These are phyloP conservation scores for Antrozous pallidus DNA, from an alignment of 2,797 vertebrate genomes.

Conservation along the genomic window DNA sequence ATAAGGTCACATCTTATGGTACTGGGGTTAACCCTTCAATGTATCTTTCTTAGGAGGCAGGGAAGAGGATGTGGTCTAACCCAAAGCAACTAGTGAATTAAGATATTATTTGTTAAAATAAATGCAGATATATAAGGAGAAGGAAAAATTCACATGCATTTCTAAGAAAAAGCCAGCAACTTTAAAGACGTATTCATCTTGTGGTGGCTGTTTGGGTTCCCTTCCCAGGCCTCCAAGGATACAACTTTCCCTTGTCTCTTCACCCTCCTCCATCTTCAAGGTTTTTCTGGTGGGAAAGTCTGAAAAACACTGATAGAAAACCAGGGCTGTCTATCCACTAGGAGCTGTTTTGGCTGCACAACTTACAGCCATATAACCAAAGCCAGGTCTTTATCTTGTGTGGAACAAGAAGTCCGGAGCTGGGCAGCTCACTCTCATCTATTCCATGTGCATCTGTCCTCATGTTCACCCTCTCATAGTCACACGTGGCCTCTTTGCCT, in stretches of 20 bases:
- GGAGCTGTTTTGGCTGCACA: background rate
- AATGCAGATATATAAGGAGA: background rate
- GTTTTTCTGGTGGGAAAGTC: background rate
- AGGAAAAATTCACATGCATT: background rate
- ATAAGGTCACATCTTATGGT: background rate
- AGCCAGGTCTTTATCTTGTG: background rate
- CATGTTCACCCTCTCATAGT: background rate
- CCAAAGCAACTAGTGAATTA: background rate
- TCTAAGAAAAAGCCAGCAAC: background rate
- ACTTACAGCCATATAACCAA: background rate
- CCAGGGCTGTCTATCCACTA: background rate
- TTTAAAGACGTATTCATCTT: background rate
- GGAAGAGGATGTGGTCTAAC: background rate
- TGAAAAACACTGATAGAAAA: background rate
- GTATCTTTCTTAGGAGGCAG: background rate
- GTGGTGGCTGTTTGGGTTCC: background rate
- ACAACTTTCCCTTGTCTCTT: background rate
- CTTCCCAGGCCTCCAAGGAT: background rate
- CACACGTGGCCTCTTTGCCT: background rate
- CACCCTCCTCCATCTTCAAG: background rate
- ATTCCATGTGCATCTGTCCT: background rate
- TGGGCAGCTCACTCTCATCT: background rate
- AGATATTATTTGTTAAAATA: background rate
- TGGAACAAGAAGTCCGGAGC: background rate
- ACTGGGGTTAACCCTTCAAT: background rate